Conservation (phyloP, 1,140 invertebrate genomes). For the Prorops nasuta region DNA sequence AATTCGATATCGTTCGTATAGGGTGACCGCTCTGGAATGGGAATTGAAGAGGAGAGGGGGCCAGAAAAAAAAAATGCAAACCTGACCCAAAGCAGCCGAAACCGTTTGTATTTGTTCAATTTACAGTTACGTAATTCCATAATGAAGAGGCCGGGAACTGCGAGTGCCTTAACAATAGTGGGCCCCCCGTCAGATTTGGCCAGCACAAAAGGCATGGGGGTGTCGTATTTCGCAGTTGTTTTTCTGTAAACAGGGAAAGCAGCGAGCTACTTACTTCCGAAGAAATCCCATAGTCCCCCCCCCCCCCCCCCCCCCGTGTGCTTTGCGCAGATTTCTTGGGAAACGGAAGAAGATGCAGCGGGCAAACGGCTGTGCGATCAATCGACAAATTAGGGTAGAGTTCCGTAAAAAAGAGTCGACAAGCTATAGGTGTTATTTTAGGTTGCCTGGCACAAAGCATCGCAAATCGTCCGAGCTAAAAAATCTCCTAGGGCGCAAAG, state of each 20-base stretch:
- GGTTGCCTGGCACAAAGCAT: too few relatives aligned
- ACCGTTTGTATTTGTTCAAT: slow-evolving; percentile 56
- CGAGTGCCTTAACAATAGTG: too few relatives aligned
- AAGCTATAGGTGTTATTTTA: too few relatives aligned
- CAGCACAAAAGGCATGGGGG: too few relatives aligned
- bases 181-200: too few relatives aligned
- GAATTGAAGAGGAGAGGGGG: slow-evolving; percentile 7
- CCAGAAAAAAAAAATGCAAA: slow-evolving; percentile 37
- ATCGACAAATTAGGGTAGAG: neutral
- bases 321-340: too few relatives aligned
- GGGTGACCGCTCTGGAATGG: slow-evolving; percentile 21
- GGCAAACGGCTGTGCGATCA: neutral
- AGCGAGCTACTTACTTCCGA: slow-evolving; percentile 4
- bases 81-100: slow-evolving; percentile 24
- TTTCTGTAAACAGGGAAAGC: slow-evolving; percentile 33
- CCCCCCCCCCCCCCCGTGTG: too few relatives aligned
- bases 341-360: too few relatives aligned
- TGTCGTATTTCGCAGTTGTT: slow-evolving; percentile 39
- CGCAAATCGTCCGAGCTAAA: too few relatives aligned
- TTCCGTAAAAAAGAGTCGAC: neutral
- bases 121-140: slow-evolving; percentile 54
- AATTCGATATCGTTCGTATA: slow-evolving; percentile 40
- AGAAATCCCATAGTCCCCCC: too few relatives aligned
- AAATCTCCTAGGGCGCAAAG: too few relatives aligned
- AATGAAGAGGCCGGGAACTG: slow-evolving; percentile 42